Conservation (phyloP, 2,113 vertebrate genomes). For the Xyrauchen texanus region DNA sequence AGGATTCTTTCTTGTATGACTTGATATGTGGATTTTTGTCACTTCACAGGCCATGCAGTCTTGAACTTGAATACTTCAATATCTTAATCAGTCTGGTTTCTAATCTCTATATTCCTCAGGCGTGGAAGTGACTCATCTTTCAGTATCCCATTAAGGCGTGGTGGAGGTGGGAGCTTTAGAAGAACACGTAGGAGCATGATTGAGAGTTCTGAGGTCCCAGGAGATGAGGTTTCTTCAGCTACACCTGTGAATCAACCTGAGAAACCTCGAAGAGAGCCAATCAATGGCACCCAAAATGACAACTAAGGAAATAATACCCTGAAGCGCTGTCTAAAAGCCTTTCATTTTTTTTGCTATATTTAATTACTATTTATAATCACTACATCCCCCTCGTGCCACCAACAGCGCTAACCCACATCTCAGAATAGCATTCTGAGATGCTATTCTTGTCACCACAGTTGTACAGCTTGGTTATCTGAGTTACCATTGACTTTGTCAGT, state of each 20-base stretch:
- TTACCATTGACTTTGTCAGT: no score
- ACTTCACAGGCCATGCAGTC: not conserved
- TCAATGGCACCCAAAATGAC: conserved; percentile 60
- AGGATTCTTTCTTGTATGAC: no score
- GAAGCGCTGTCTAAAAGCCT: no score
- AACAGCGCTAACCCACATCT: no score
- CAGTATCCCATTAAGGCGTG: conserved; percentile 79
- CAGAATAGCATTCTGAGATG: no score
- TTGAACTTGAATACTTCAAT: not conserved
- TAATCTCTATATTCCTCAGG: conserved; percentile 63
- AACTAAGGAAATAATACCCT: conserved; percentile 55
- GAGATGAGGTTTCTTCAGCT: conserved; percentile 75
- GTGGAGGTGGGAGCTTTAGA: conserved; percentile 61
- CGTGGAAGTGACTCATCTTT: conserved; percentile 89
- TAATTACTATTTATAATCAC: no score
- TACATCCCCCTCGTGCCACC: no score
- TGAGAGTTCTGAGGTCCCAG: conserved; percentile 80
- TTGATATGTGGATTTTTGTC: no score
- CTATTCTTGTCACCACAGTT: no score
- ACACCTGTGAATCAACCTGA: not conserved
- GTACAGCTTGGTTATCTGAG: no score
- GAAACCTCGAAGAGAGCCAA: conserved; percentile 86
- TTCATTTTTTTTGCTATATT: no score
- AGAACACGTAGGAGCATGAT: conserved; percentile 80
- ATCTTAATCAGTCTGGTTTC: not conserved